Conservation (phyloP, 1,140 invertebrate genomes). For the Fopius arisanus region DNA sequence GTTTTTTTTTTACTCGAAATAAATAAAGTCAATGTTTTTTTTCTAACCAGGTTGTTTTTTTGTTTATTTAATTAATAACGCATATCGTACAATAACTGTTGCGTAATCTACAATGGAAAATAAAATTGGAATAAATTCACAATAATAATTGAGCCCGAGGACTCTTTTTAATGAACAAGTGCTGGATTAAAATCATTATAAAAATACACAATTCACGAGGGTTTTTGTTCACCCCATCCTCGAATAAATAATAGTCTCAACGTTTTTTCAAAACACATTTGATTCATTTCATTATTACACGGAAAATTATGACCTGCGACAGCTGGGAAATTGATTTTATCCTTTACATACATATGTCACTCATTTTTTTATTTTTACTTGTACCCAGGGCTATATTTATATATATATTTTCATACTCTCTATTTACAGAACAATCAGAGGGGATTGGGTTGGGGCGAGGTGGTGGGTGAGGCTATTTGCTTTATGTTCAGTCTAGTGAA, state of each 20-base stretch:
- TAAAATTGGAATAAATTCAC: background rate
- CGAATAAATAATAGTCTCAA: slow-evolving; percentile 1
- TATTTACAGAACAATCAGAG: slow-evolving; percentile 30
- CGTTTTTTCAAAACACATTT: background rate
- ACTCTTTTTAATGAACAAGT: background rate
- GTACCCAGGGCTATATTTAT: slow-evolving; percentile 1
- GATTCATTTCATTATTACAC: background rate
- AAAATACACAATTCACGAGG: slow-evolving; percentile 58
- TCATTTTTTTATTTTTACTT: slow-evolving; percentile 10
- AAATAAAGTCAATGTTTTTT: too few species aligned
- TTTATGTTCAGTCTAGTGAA: slow-evolving; percentile 9
- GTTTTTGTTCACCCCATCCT: background rate
- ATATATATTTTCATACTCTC: slow-evolving; percentile 1
- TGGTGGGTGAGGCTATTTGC: background rate
- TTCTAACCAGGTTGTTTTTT: slow-evolving; percentile 4
- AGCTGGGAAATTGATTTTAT: slow-evolving; percentile 9
- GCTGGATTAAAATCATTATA: slow-evolving; percentile 56
- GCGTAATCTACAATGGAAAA: slow-evolving; percentile 10
- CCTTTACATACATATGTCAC: slow-evolving; percentile 1
- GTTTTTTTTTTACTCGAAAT: too few species aligned
- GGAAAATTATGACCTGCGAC: slow-evolving; percentile 8
- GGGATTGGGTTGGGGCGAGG: background rate
- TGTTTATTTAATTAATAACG: background rate
- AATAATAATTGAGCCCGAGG: background rate
- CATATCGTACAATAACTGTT: slow-evolving; percentile 11